A percentile compares a stretch with the other conserved stretches of the same genome.
These are phyloP conservation scores for Alitta virens DNA, from an alignment of 2,888 invertebrate genomes.

Conservation along the genomic window DNA sequence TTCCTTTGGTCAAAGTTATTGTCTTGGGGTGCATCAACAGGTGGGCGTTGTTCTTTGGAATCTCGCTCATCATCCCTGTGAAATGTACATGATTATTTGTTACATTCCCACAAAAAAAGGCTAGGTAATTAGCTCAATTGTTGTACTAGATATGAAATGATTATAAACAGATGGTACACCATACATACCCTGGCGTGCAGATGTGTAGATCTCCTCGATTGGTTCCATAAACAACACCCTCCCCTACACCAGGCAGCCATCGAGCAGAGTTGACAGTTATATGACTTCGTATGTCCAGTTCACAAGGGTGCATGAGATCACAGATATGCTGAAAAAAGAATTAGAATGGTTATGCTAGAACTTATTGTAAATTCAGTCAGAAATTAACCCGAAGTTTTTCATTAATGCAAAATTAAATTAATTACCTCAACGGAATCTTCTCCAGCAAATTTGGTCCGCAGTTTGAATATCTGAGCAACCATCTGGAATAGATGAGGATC, in stretches of 20 bases:
- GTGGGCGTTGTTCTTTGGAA: background rate
- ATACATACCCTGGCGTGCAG: conserved; percentile 35
- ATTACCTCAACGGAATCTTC: conserved; percentile 52
- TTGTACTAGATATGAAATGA: too few relatives aligned
- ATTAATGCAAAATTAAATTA: background rate
- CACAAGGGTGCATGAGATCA: conserved; percentile 46
- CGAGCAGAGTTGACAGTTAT: conserved; percentile 80
- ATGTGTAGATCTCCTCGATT: conserved; percentile 73
- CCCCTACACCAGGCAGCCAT: conserved; percentile 80
- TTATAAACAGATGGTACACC: too few relatives aligned
- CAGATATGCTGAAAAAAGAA: conserved; percentile 40
- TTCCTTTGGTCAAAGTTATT: conserved; percentile 11
- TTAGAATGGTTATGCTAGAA: too few relatives aligned
- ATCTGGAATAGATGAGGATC: conserved; percentile 36
- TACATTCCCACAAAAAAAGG: too few relatives aligned
- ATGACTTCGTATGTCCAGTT: conserved; percentile 55
- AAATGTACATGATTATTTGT: background rate
- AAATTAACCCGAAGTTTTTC: background rate
- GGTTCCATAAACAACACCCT: conserved; percentile 82
- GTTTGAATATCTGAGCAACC: conserved; percentile 49
- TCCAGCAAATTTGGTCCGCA: conserved; percentile 41
- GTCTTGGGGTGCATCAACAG: conserved; percentile 1
- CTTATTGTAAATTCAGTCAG: too few relatives aligned
- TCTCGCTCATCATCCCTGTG: conserved; percentile 13
- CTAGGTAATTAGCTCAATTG: too few relatives aligned